phyloP scores from a whole-genome alignment of 2,113 vertebrate genomes.

The Taurulus bubalis region DNA sequence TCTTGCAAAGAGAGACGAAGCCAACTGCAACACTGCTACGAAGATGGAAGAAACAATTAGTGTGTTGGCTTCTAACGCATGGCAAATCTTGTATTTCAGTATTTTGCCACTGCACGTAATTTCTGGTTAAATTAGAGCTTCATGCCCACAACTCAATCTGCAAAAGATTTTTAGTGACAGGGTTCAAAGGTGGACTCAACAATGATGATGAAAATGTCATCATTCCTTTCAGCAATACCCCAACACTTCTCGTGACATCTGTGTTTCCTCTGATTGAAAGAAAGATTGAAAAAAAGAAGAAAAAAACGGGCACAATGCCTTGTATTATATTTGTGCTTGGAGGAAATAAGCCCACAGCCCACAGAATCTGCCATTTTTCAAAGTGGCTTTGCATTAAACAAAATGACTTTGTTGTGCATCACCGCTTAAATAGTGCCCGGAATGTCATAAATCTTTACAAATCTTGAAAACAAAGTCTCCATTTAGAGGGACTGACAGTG shows the following conservation, averaged over 20 bases:
- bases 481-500: slow-evolving; percentile 81
- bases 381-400: slow-evolving; percentile 75
- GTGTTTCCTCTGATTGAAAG: slow-evolving; percentile 50
- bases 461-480: slow-evolving; percentile 82
- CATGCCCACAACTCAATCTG: slow-evolving; percentile 26
- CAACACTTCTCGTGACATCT: slow-evolving; percentile 48
- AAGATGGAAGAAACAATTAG: neutral
- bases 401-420: slow-evolving; percentile 79
- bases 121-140: slow-evolving; percentile 17
- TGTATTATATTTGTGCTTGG: slow-evolving; percentile 59
- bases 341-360: slow-evolving; percentile 65
- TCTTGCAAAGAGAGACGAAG: slow-evolving; percentile 5
- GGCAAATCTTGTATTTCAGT: slow-evolving; percentile 21
- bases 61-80: slow-evolving; percentile 12
- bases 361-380: slow-evolving; percentile 74
- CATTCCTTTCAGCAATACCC: slow-evolving; percentile 53
- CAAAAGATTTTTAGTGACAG: slow-evolving; percentile 41
- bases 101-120: neutral
- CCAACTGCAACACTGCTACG: slow-evolving; percentile 12
- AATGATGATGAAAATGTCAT: slow-evolving; percentile 59
- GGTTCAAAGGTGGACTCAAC: slow-evolving; percentile 56
- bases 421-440: slow-evolving; percentile 69
- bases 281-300: slow-evolving; percentile 28
- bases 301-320: slow-evolving; percentile 58
- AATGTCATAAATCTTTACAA: slow-evolving; percentile 80